Evolutionary conservation across 2,888 invertebrate species (phyloP).

Genomic region (Synergus japonicus): DNA sequence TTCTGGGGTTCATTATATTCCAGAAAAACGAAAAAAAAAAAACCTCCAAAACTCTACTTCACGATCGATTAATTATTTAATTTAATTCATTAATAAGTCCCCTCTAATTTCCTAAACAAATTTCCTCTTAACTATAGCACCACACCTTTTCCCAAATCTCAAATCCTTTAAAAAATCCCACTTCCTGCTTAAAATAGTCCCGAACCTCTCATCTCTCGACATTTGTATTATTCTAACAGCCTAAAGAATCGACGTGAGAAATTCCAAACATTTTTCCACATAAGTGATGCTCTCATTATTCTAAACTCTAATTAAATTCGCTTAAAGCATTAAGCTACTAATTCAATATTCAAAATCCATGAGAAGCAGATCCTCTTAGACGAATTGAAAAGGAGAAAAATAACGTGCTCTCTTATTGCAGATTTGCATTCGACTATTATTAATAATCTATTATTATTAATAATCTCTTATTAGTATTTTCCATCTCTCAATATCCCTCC

Average conservation of each 20-base stretch:
- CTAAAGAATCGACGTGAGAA: constrained; percentile 3
- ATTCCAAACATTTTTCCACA: constrained; percentile 5
- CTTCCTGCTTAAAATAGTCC: not conserved
- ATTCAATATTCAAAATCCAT: constrained; percentile 7
- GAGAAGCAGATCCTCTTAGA: constrained; percentile 1
- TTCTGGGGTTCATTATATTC: constrained; percentile 27
- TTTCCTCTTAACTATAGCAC: not conserved
- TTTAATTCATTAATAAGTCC: not conserved
- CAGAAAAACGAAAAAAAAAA: not conserved
- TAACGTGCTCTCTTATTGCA: not conserved
- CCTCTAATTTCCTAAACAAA: not conserved
- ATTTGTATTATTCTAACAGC: constrained; percentile 18
- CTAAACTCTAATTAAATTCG: not conserved
- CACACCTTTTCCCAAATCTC: not conserved
- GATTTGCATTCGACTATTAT: not conserved
- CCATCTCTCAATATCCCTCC: constrained; percentile 18
- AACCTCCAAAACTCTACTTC: not conserved
- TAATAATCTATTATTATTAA: not conserved
- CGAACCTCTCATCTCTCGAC: not conserved
- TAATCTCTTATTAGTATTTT: constrained; percentile 11
- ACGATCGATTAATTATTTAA: not conserved
- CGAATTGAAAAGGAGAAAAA: constrained; percentile 26
- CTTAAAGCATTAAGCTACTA: constrained; percentile 1
- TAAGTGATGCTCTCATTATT: not conserved
- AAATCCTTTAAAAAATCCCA: not conserved